Base-by-base conservation (phyloP, 2,797 vertebrate genomes). In the Myotis planiceps region DNA sequence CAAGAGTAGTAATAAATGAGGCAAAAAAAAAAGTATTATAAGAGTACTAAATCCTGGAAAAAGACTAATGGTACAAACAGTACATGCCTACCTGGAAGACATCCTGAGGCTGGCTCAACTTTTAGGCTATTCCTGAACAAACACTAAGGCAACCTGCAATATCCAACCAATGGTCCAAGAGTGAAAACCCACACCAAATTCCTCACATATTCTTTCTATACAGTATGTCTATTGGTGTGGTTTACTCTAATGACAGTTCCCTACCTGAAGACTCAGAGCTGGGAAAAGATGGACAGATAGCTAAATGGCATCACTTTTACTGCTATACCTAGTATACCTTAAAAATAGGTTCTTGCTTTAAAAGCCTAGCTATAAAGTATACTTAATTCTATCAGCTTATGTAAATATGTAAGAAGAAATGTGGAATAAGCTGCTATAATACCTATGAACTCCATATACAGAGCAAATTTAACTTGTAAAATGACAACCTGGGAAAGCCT, bases 401-500 rank as follows among this genome's bases (percentile, higher is more conserved):
- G 5, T 55, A 71, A 84, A 39, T 39, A 51, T 2, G 0, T 83
- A 65, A 88, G 7, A 10, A 10, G 27, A 58, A 89, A 9, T 82
- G 27, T 63, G 9, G 27, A 72, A 72, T 72, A 93, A 86, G 12
- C 12, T 58, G 23, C 10, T 79, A 15, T 42, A 39, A 72, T 32
- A 51, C 1, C 45, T 69, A 60, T 39, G 42, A 80, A 1, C 9
- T 83, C 66, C 32, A 92, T 15, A 29, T 34, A 87, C 6, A 69
- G 8, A 82, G 18, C 4, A 88, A 69, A 93, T 47, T 81, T 78
- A 82, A 60, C 78, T 42, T 65, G 29, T 75, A 92, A 96, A 96
- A 94, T 79, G 85, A 83, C 7, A 47, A 86, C 27, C 27, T 78
- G 21, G 19, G 29, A 69, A 88, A 80, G 37, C 6, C 66, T 71